phyloP scores from a whole-genome alignment of 2,113 vertebrate genomes.

The Phaetusa simplex region DNA sequence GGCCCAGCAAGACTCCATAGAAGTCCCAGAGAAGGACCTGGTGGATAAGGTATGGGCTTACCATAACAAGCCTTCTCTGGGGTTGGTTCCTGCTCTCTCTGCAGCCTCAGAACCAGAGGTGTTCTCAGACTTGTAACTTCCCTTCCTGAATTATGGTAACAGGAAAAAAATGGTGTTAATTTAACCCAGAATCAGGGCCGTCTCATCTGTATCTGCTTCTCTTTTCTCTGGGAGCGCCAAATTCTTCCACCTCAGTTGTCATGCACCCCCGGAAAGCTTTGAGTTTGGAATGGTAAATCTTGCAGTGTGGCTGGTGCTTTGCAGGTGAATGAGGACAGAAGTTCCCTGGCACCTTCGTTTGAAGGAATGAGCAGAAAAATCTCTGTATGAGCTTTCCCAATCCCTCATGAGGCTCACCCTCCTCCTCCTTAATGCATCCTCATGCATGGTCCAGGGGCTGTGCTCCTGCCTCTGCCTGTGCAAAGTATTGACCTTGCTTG shows the following conservation, averaged over 20 bases:
- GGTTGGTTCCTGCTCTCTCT: neutral
- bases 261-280: neutral
- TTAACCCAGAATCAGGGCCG: neutral
- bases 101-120: neutral
- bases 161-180: neutral
- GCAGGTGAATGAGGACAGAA: neutral
- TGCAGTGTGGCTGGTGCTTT: neutral
- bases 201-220: neutral
- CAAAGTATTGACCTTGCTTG: neutral
- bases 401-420: neutral
- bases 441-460: neutral
- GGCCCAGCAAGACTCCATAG: constrained; percentile 88
- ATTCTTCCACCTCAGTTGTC: neutral
- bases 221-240: neutral
- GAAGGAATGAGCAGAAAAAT: neutral
- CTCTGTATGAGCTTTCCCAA: neutral
- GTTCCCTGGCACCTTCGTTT: neutral
- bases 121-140: neutral
- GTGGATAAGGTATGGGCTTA: constrained; percentile 85
- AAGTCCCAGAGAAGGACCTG: constrained; percentile 92
- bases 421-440: neutral
- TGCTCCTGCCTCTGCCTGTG: neutral
- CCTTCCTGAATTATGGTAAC: neutral
- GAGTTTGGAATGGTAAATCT: neutral
- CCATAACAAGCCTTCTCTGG: neutral